Base-by-base conservation (phyloP, 2,888 invertebrate genomes). In the Eurytoma californica region DNA sequence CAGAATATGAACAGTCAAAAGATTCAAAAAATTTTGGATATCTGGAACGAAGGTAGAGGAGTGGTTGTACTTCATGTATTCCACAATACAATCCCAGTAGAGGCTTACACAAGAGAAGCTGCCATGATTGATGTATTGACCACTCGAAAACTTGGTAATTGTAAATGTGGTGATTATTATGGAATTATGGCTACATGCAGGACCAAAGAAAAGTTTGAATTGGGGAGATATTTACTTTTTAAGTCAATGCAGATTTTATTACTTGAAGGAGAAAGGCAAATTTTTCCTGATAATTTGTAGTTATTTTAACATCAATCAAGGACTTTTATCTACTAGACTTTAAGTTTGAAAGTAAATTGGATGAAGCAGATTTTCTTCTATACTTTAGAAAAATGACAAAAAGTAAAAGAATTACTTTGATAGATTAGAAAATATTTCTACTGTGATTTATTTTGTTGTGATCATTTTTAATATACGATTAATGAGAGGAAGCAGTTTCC, bases 51-150 rank as follows among this genome's bases (percentile, higher is more conserved):
- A 83, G 94, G 94, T 74, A 91, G 93, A 16, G 98, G 98, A 0
- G 97, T 99, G 0, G 94, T 98, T 0, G 97, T 97, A 77, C 91
- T 98, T 0, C 97, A 97, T 85, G 93, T 97, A 63, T 98, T 97
- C 88, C 97, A 97, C 86, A 97, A 97, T 89, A 94, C 95, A 0
- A 95, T 97, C 68, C 95, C 97, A 0, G 96, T 95, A 0, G 99
- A 99, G 89, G 98, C 99, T 0, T 97, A 95, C 84, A 97, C 97
- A 0, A 92, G 98, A 82, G 99, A 99, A 90, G 98, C 98, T 0
- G 94, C 96, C 13, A 98, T 99, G 93, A 97, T 99, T 18, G 96
- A 97, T 85, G 96, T 97, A 0, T 89, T 99, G 9, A 95, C 95
- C 0, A 85, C 96, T 4, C 89, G 92, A 0, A 95, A 95, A 86